Base-by-base conservation (phyloP, 2,888 invertebrate genomes). In the Escarpia spicata region DNA sequence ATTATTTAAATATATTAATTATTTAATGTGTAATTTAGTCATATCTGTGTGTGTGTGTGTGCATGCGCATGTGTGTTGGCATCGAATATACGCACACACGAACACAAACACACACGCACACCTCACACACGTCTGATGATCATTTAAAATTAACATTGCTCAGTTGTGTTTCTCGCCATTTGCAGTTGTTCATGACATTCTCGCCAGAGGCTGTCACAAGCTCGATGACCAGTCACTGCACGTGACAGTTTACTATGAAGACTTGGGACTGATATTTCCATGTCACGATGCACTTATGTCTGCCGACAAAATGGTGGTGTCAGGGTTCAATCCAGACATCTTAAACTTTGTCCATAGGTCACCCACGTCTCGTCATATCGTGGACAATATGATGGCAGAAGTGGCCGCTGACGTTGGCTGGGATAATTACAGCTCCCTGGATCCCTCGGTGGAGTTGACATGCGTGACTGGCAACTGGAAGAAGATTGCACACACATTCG, bases 271-370 rank as follows among this genome's bases (percentile, higher is more conserved):
- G 19, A 75, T 75, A n/a, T 26, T 26, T 26, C 92, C 93, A 3
- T 91, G 90, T 19, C 92, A 92, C 37, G 91, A 93, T 90, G 43
- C 91, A 31, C 58, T 43, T 45, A 52, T 31, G 43, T 92, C 92
- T 19, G 31, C 44, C 26, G n/a, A 75, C 15, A 75, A 75, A 3
- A 75, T 75, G 26, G 6, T 26, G 19, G 75, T 75, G 75, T 75
- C 75, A 75, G 75, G 75, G 8, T 19, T 75, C 75, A 75, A 75
- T 26, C 75, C 75, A 26, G 75, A 75, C 26, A 75, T 75, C n/a
- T 75, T 75, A 26, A 75, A 6, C 75, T 75, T 75, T 26, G 6
- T 75, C 26, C 75, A 75, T 19, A 19, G 19, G 26, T 75, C 75
- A 26, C 19, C 75, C 26, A 75, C 26, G 26, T 75, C 4, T 75